Conservation (phyloP, 2,888 invertebrate genomes). For the Zaprionus bogoriensis region DNA sequence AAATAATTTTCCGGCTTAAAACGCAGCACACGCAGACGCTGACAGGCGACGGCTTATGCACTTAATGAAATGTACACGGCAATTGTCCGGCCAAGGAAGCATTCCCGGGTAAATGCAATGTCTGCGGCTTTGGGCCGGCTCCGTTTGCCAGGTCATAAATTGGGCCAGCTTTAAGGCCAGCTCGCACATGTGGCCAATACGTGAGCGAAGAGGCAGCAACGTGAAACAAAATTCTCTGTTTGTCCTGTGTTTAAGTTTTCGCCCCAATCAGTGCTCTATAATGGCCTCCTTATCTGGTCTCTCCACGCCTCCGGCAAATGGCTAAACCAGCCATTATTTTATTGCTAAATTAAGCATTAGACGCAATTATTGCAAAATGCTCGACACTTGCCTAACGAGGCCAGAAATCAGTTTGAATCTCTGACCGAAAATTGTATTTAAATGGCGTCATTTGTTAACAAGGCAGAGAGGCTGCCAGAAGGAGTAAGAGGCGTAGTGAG, state of each 20-base stretch:
- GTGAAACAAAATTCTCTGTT: background rate
- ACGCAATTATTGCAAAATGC: slow-evolving; percentile 49
- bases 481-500: background rate
- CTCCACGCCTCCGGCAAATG: too few relatives aligned
- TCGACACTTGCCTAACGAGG: slow-evolving; percentile 6
- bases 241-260: slow-evolving; percentile 5
- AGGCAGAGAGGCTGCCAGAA: background rate
- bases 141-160: slow-evolving; percentile 55
- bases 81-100: slow-evolving; percentile 47
- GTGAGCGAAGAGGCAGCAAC: background rate
- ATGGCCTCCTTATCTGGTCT: too few relatives aligned
- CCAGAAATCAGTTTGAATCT: slow-evolving; percentile 11
- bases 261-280: too few relatives aligned
- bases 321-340: slow-evolving; percentile 20
- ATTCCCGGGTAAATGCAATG: too few relatives aligned
- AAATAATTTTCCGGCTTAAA: slow-evolving; percentile 78
- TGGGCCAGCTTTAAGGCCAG: slow-evolving; percentile 68
- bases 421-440: slow-evolving; percentile 21
- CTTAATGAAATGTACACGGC: slow-evolving; percentile 79
- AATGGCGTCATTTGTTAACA: slow-evolving; percentile 23
- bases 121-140: slow-evolving; percentile 37
- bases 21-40: slow-evolving; percentile 53
- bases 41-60: slow-evolving; percentile 77
- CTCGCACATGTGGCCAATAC: slow-evolving; percentile 57
- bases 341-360: slow-evolving; percentile 43